These are phyloP conservation scores for Ormyrus nitidulus DNA, from an alignment of 2,888 invertebrate species.

Conservation along the genomic window DNA sequence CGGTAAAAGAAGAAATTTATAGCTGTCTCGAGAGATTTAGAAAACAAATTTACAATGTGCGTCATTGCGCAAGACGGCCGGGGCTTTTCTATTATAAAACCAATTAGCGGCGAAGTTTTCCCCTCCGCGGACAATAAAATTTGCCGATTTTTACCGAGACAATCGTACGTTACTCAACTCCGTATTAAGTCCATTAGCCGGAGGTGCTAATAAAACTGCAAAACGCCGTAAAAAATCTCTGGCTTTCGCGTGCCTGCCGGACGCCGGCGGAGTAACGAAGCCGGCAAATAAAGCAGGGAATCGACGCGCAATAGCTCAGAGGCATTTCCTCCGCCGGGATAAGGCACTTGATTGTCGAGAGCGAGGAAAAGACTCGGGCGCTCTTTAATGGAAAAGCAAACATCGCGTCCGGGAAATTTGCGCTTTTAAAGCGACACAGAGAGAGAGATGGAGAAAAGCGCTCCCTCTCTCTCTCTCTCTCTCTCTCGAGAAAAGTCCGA, in stretches of 20 bases:
- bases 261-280: not conserved
- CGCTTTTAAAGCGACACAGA: conserved; percentile 65
- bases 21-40: too few relatives aligned
- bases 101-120: conserved; percentile 2
- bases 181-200: conserved; percentile 6
- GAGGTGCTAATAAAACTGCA: conserved; percentile 32
- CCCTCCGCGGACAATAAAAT: not conserved
- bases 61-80: too few relatives aligned
- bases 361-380: conserved; percentile 10
- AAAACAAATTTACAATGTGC: too few relatives aligned
- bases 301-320: conserved; percentile 20
- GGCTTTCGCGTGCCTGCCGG: not conserved
- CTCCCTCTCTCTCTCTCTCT: not conserved
- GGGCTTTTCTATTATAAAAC: not conserved
- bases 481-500: conserved; percentile 31
- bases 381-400: conserved; percentile 70
- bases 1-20: too few relatives aligned
- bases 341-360: conserved; percentile 21
- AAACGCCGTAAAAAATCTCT: not conserved
- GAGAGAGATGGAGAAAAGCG: not conserved
- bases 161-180: conserved; percentile 3
- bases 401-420: conserved; percentile 67
- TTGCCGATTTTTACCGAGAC: not conserved
- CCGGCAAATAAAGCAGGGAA: conserved; percentile 16
- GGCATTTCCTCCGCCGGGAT: conserved; percentile 12